Evolutionary conservation across 2,113 vertebrate species (phyloP).

Genomic region (Bujurquina vittata): DNA sequence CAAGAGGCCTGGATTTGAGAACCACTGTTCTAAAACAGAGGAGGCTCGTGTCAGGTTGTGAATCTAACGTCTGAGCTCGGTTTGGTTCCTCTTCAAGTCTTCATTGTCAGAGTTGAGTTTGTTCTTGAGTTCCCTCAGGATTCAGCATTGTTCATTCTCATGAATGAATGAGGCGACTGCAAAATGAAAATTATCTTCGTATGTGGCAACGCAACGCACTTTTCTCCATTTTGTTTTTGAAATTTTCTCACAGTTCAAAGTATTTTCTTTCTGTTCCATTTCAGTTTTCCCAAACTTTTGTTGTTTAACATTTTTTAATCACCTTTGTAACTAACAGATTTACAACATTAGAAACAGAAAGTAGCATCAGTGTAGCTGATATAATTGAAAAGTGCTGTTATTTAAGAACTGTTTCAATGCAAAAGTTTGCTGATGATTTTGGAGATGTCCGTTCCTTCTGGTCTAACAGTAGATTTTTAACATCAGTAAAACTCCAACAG

Average conservation of each 20-base stretch:
- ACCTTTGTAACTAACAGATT: background rate
- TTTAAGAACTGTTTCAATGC: too few species aligned
- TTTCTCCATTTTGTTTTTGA: background rate
- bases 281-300: rapidly evolving
- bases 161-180: background rate
- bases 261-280: background rate
- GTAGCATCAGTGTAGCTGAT: too few species aligned
- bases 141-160: background rate
- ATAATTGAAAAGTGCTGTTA: too few species aligned
- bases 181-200: background rate
- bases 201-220: too few species aligned
- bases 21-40: background rate
- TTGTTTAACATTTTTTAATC: background rate
- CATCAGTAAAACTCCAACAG: too few species aligned
- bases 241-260: background rate
- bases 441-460: too few species aligned
- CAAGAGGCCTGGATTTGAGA: too few species aligned
- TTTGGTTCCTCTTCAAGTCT: rapidly evolving
- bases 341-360: too few species aligned
- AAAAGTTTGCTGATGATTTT: too few species aligned
- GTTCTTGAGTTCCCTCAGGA: background rate
- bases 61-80: background rate
- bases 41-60: background rate
- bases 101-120: background rate
- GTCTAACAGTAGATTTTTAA: too few species aligned